These are phyloP conservation scores for Spatulosminthurus flaviceps DNA, from an alignment of 2,888 invertebrate genomes.

Conservation along the genomic window DNA sequence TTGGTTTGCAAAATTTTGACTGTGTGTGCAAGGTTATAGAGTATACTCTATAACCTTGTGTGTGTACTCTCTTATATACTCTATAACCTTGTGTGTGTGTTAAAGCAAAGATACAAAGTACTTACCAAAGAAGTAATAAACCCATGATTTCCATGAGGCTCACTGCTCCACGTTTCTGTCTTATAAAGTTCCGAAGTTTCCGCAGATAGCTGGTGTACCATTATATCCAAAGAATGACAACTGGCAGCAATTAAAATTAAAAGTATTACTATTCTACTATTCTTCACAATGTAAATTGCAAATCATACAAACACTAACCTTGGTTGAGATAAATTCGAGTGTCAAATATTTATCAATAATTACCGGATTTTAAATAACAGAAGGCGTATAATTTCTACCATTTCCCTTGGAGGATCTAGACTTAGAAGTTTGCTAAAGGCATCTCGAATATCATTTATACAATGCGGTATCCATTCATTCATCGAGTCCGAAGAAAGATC, in stretches of 20 bases:
- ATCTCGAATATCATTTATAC: slow-evolving; percentile 81
- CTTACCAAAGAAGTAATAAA: slow-evolving; percentile 83
- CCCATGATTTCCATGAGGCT: slow-evolving; percentile 83
- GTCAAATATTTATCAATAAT: slow-evolving; percentile 5
- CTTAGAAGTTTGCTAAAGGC: slow-evolving; percentile 80
- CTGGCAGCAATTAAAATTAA: slow-evolving; percentile 64
- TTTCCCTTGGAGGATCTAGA: slow-evolving; percentile 87
- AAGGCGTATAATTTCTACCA: slow-evolving; percentile 82
- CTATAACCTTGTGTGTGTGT: no score
- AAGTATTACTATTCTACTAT: background rate
- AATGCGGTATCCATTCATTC: slow-evolving; percentile 79
- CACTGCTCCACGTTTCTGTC: slow-evolving; percentile 87
- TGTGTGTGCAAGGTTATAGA: no score
- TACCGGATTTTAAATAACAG: slow-evolving; percentile 85
- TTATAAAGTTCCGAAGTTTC: slow-evolving; percentile 77
- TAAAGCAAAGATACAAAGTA: no score
- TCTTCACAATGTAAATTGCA: no score
- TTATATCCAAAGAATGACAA: slow-evolving; percentile 83
- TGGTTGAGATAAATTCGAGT: no score
- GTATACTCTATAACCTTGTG: no score
- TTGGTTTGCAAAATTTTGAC: no score
- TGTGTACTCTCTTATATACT: no score
- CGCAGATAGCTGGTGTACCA: slow-evolving; percentile 84
- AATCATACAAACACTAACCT: no score
- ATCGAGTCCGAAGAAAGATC: slow-evolving; percentile 60